Evolutionary conservation across 2,113 vertebrate genomes (phyloP).

Genomic region (Ailuropoda melanoleuca): DNA sequence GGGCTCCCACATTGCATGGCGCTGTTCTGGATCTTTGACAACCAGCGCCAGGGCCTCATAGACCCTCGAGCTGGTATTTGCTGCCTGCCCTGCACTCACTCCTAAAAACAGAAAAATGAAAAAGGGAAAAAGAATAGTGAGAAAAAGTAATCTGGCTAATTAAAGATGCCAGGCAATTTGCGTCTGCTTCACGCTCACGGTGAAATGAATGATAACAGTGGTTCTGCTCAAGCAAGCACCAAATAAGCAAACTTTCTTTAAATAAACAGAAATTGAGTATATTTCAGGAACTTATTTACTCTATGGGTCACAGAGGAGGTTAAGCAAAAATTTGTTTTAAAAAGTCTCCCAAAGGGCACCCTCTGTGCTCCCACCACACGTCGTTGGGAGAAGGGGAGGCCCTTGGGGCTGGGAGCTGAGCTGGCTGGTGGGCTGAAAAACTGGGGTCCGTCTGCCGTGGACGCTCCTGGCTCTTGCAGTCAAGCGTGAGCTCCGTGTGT

Average conservation of each 20-base stretch:
- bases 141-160: constrained; percentile 69
- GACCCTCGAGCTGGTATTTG: constrained; percentile 75
- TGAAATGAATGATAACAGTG: constrained; percentile 69
- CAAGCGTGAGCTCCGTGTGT: neutral
- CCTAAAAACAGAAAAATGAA: neutral
- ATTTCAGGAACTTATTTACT: constrained; percentile 77
- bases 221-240: constrained; percentile 81
- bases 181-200: constrained; percentile 72
- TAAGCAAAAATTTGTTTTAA: constrained; percentile 85
- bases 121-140: constrained; percentile 3
- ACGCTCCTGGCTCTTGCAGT: neutral
- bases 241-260: constrained; percentile 85
- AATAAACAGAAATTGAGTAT: constrained; percentile 85
- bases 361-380: neutral
- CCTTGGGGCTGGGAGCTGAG: neutral
- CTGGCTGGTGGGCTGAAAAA: neutral
- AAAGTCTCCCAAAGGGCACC: constrained; percentile 54
- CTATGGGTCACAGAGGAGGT: constrained; percentile 85
- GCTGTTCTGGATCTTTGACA: constrained; percentile 75
- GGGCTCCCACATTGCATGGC: accelerated
- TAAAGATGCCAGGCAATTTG: constrained; percentile 67
- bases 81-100: neutral
- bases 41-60: constrained; percentile 61
- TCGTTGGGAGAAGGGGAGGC: neutral
- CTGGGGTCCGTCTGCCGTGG: neutral